Evolutionary conservation across 2,888 invertebrate genomes (phyloP), one percentile per base, ranked within the genome.

Genomic region (Euplagia quadripunctaria): DNA sequence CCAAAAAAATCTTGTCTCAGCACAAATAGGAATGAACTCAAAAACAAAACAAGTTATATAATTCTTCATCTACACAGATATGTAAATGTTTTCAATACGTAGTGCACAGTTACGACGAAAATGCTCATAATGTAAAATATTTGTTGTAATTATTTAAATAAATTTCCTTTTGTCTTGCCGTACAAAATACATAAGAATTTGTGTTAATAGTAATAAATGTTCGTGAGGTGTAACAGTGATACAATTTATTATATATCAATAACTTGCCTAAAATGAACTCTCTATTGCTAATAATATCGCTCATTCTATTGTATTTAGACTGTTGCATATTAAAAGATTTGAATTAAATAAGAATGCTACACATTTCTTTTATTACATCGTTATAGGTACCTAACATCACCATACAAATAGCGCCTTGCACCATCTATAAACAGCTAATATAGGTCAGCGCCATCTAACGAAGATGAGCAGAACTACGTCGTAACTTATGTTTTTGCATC

Each of bases 201-300:
- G 31, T 61, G 14, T 61, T 61, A 31, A 61, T 12, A 31, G 14
- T 4, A 5, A 4, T 14, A 31, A 61, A 61, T 61, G 12, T 61
- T 31, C 6, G 7, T 31, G 31, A 12, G 14, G 12, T 61, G 6
- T 61, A 7, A 14, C 14, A 7, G 31, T 31, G 31, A 1, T 1
- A 31, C 20, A 20, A 31, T 70, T 61, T 61, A 31, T 70, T 12
- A 8, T 49, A 16, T 61, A 41, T 17, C 7, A 41, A 52, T n/a
- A 64, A 75, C 74, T 81, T 79, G 79, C 72, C 80, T 64, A 46
- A 73, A 67, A 65, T 9, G 5, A 64, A 79, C 79, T 79, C 80
- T 81, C 75, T 81, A 70, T 64, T 43, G 8, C 52, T 7, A 71
- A 51, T 17, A 64, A 42, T 17, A 43, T 43, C 42, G 42, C n/a